Percentiles rank a stretch among this genome's conserved stretches.
These are phyloP conservation scores for Palythoa heliodiscus DNA, from an alignment of 92 coral and sea anemone genomes.

Conservation along the genomic window DNA sequence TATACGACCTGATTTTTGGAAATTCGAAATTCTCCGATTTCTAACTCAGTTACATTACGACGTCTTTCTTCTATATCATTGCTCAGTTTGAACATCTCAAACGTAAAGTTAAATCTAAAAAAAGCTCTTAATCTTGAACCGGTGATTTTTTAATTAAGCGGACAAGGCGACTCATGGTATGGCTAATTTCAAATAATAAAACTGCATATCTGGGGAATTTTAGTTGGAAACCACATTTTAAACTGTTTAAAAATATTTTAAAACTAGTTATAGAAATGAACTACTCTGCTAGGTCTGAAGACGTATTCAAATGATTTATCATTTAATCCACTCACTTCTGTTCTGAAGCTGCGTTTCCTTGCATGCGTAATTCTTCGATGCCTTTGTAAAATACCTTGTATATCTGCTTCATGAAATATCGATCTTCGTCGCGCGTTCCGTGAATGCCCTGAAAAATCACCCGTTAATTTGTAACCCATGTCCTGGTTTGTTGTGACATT, in stretches of 20 bases:
- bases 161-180: too few species aligned
- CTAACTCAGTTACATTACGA: too few species aligned
- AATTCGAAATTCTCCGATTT: neutral
- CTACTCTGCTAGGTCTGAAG: neutral
- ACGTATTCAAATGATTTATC: neutral
- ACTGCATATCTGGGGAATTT: too few species aligned
- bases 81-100: too few species aligned
- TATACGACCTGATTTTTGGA: neutral
- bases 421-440: constrained; percentile 19
- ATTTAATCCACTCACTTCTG: constrained; percentile 1
- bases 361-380: constrained; percentile 5
- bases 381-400: constrained; percentile 19
- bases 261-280: neutral
- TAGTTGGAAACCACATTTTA: too few species aligned
- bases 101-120: neutral
- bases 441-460: neutral
- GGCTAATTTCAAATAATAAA: too few species aligned
- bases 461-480: neutral
- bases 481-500: neutral
- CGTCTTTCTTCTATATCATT: too few species aligned
- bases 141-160: neutral
- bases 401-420: constrained; percentile 14
- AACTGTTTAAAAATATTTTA: too few species aligned
- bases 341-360: constrained; percentile 21
- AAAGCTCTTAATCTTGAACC: neutral